Percentiles rank a stretch among this genome's conserved stretches.
These are phyloP conservation scores for Cryptocephalus moraei DNA, from an alignment of 2,888 invertebrate species.

Conservation along the genomic window DNA sequence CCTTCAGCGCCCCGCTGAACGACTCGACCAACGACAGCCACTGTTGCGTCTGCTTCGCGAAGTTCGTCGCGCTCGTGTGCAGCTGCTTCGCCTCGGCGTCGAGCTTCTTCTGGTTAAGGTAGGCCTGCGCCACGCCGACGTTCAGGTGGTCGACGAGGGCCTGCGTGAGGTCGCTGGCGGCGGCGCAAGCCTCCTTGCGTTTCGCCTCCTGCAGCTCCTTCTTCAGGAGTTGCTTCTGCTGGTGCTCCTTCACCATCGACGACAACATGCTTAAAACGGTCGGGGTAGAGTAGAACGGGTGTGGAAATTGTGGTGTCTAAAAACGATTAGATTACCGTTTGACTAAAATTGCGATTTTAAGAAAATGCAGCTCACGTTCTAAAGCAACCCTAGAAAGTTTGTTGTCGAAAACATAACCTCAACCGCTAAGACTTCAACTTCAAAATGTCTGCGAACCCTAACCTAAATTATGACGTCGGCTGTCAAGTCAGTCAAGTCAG, in stretches of 20 bases:
- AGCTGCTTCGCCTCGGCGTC: conserved; percentile 96
- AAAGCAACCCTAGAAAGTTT: too few species aligned
- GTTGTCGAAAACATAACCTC: too few species aligned
- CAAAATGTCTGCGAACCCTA: too few species aligned
- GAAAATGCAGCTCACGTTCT: too few species aligned
- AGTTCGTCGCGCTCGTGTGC: conserved; percentile 86
- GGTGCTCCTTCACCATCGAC: conserved; percentile 79
- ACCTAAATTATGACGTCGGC: too few species aligned
- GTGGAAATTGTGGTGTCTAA: too few species aligned
- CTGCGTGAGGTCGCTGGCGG: conserved; percentile 88
- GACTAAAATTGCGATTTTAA: too few species aligned
- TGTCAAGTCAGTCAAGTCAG: too few species aligned
- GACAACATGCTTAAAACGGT: conserved; percentile 54
- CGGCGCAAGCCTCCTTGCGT: conserved; percentile 84
- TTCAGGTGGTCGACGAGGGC: conserved; percentile 93
- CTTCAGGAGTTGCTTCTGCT: conserved; percentile 64
- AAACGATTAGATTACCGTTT: too few species aligned
- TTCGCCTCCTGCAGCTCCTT: conserved; percentile 84
- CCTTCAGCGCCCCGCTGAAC: conserved; percentile 81
- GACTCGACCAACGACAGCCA: conserved; percentile 90
- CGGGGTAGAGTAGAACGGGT: too few species aligned
- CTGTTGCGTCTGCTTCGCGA: conserved; percentile 93
- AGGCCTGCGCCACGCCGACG: conserved; percentile 96
- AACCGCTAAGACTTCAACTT: too few species aligned
- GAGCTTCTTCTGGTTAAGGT: conserved; percentile 93